phyloP scores from a whole-genome alignment of 1,140 invertebrate genomes.

The Acyrthosiphon pisum region DNA sequence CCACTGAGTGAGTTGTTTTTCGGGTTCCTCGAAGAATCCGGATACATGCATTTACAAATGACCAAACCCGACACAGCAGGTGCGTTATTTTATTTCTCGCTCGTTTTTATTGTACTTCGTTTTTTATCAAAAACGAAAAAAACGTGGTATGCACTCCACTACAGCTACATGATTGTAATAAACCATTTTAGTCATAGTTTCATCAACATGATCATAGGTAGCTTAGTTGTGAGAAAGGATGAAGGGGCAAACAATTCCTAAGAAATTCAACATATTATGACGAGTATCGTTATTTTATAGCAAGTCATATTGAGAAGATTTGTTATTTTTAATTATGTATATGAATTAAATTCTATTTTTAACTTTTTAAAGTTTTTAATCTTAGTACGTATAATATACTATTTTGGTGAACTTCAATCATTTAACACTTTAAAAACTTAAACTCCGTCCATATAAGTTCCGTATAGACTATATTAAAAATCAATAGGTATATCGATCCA shows the following conservation, averaged over 20 bases:
- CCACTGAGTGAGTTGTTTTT: constrained; percentile 67
- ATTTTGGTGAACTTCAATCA: too few species aligned
- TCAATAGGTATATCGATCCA: too few species aligned
- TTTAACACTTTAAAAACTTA: too few species aligned
- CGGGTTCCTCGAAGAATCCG: constrained; percentile 72
- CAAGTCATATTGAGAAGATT: background rate
- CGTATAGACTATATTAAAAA: too few species aligned
- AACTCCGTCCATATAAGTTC: too few species aligned
- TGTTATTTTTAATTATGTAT: background rate
- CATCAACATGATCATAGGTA: too few species aligned
- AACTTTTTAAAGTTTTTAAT: too few species aligned
- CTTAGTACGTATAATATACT: too few species aligned
- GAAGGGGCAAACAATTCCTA: background rate
- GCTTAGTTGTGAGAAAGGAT: background rate
- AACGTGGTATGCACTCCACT: background rate
- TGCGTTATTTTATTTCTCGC: constrained; percentile 62
- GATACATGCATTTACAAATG: constrained; percentile 84
- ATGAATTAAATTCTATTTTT: too few species aligned
- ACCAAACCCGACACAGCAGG: constrained; percentile 92
- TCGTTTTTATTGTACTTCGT: background rate
- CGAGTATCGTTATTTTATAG: background rate
- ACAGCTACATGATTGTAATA: background rate
- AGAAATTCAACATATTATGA: background rate
- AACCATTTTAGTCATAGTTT: too few species aligned
- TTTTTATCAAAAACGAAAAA: too few species aligned